These are phyloP conservation scores for Dryas iulia DNA, from an alignment of 1,140 invertebrate species.

Conservation along the genomic window DNA sequence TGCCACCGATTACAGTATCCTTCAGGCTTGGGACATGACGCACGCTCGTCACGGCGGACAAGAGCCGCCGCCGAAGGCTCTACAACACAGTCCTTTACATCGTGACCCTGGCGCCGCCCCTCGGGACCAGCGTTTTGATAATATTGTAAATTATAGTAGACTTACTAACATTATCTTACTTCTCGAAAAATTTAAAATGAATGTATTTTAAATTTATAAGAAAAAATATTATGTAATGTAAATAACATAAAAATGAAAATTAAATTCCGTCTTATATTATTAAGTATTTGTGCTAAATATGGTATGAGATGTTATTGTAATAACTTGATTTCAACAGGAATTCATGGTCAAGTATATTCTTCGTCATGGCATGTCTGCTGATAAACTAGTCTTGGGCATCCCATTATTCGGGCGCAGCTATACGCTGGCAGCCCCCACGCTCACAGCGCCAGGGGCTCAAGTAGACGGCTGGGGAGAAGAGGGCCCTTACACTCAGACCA, in stretches of 20 bases:
- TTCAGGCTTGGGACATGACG: slow-evolving; percentile 77
- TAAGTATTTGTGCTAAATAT: too few relatives aligned
- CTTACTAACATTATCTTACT: not conserved
- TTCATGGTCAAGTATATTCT: slow-evolving; percentile 75
- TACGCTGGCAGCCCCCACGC: slow-evolving; percentile 74
- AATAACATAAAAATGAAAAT: too few relatives aligned
- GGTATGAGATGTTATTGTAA: too few relatives aligned
- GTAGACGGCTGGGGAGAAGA: slow-evolving; percentile 79
- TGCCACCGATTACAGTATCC: slow-evolving; percentile 68
- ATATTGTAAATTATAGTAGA: slow-evolving; percentile 50
- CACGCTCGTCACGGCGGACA: slow-evolving; percentile 50
- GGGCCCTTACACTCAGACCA: slow-evolving; percentile 84
- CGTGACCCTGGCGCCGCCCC: slow-evolving; percentile 60
- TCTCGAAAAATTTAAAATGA: too few relatives aligned
- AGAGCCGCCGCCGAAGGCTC: slow-evolving; percentile 57
- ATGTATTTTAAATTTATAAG: too few relatives aligned
- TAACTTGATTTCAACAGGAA: slow-evolving; percentile 60
- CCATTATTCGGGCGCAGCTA: slow-evolving; percentile 85
- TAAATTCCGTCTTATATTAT: too few relatives aligned
- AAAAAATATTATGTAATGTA: too few relatives aligned
- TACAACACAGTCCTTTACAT: slow-evolving; percentile 69
- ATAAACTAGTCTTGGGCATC: slow-evolving; percentile 85
- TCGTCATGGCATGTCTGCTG: slow-evolving; percentile 70
- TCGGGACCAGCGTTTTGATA: slow-evolving; percentile 68
- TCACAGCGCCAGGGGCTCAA: slow-evolving; percentile 78